Evolutionary conservation across 2,888 invertebrate genomes (phyloP).

Genomic region (Cephalotes varians): DNA sequence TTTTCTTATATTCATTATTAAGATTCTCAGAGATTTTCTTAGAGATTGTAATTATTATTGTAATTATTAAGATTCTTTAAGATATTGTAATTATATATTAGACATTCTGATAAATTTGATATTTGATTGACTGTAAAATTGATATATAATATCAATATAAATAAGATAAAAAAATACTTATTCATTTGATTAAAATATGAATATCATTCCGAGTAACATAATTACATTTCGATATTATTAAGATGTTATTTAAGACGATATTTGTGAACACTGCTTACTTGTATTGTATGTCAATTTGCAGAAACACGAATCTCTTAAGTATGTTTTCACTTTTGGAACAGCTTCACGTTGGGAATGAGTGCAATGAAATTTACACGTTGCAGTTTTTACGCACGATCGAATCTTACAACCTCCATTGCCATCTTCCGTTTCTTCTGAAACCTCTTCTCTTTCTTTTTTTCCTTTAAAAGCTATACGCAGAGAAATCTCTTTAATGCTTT

Average conservation of each 20-base stretch:
- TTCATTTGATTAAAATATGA: neutral
- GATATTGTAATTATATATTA: neutral
- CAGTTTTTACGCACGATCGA: conserved; percentile 47
- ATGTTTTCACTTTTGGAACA: neutral
- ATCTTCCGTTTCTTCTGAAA: conserved; percentile 41
- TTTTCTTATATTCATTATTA: neutral
- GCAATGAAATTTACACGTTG: conserved; percentile 28
- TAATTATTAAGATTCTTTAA: neutral
- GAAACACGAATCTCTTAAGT: neutral
- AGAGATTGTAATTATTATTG: too few species aligned
- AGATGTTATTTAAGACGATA: neutral
- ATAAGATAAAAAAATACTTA: neutral
- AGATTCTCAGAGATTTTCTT: neutral
- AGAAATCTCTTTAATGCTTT: conserved; percentile 48
- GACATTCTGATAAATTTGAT: neutral
- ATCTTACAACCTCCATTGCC: conserved; percentile 31
- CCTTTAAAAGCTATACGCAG: conserved; percentile 44
- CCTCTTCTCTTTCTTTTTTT: neutral
- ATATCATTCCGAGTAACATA: neutral
- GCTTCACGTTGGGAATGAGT: neutral
- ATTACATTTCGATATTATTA: neutral
- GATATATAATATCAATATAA: neutral
- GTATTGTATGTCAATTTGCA: neutral
- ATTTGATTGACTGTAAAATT: neutral
- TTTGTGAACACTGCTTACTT: neutral